Evolutionary conservation across 2,888 invertebrate species (phyloP).

Genomic region (Aspidiotus destructor): DNA sequence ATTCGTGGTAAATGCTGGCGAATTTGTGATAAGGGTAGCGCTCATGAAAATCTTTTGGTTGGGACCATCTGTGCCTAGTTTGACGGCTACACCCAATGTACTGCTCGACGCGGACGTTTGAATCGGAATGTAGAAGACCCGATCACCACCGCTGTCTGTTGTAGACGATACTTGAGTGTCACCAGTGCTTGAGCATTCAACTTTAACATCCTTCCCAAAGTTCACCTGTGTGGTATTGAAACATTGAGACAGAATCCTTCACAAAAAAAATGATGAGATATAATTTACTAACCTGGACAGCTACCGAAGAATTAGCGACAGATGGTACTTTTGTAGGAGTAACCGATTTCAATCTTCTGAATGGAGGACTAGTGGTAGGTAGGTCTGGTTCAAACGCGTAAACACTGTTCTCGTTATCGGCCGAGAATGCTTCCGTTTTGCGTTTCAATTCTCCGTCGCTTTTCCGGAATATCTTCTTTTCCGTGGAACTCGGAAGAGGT

Average conservation of each 20-base stretch:
- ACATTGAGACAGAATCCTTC: neutral
- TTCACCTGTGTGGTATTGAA: conserved; percentile 28
- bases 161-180: conserved; percentile 27
- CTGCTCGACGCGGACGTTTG: conserved; percentile 40
- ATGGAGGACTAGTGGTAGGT: conserved; percentile 50
- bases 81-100: conserved; percentile 51
- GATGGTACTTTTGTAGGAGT: conserved; percentile 38
- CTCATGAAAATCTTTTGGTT: conserved; percentile 54
- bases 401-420: conserved; percentile 59
- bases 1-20: conserved; percentile 38
- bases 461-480: conserved; percentile 26
- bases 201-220: conserved; percentile 40
- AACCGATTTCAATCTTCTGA: conserved; percentile 43
- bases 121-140: conserved; percentile 56
- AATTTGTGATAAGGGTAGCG: conserved; percentile 55
- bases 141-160: conserved; percentile 41
- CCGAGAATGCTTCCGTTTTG: conserved; percentile 49
- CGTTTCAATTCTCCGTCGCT: conserved; percentile 16
- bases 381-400: conserved; percentile 60
- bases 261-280: conserved; percentile 1
- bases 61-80: conserved; percentile 54
- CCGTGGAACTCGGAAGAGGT: conserved; percentile 1
- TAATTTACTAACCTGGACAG: conserved; percentile 46
- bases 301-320: conserved; percentile 45
- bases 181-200: conserved; percentile 39